Evolutionary conservation across 2,113 vertebrate genomes (phyloP), one percentile per base, ranked within the genome.

Genomic region (Phrynosoma blainvillii): DNA sequence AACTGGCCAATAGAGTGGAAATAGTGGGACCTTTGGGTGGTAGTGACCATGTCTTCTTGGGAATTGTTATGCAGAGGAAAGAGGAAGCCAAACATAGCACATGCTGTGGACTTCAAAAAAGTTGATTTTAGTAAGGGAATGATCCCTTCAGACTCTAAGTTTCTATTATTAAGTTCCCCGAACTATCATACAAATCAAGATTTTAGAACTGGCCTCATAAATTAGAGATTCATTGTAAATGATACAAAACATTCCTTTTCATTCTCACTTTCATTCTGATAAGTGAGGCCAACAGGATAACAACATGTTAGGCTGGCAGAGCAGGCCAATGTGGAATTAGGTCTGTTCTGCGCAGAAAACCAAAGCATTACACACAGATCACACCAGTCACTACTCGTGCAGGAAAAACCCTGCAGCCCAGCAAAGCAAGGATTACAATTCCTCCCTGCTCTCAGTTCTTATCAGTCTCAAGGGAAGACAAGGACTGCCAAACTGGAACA

Each of bases 391-490:
- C 68, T 70, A 77, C 32, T 23, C 32, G 68, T 66, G 14, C 18
- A 6, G 80, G 23, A 70, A 11, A 40, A 83, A 62, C 79, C 86
- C n/a, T 5, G 8, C 10, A 32, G 59, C 71, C n/a, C 73, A 82
- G 71, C 73, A 77, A 66, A 42, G 40, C 42, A 25, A 83, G 71
- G 87, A 82, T 76, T 88, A 83, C 59, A 83, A 36, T 20, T 47
- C 68, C 65, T 86, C 20, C 11, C 68, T 73, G 68, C 78, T 74
- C 70, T 74, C 47, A 14, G 78, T 59, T 77, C 62, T 88, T 83
- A 77, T 83, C 80, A 25, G 80, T 88, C 87, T 78, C 87, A 11
- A 70, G 80, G 87, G 87, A 88, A 70, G 80, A 70, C n/a, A 13
- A 77, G 73, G 68, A 40, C 87, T 54, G 87, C 80, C 87, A 84